Base-by-base conservation (phyloP, 2,888 invertebrate species). In the Tanaodytes sp. region DNA sequence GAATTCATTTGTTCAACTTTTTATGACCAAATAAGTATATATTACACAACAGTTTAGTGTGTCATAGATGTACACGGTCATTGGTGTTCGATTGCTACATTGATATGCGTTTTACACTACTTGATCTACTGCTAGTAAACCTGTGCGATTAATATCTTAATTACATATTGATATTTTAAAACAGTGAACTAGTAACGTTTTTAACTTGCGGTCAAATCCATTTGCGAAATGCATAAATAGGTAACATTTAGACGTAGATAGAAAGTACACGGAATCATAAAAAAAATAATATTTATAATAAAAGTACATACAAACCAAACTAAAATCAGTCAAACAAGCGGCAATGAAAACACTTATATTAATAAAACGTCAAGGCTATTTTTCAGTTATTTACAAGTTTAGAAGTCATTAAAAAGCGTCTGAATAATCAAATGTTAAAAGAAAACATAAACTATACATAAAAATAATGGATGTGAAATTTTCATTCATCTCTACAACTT, bases 131-230 rank as follows among this genome's bases (percentile, higher is more conserved):
- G 49, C 48, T 63, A 62, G 40, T 49, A 48, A 48, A 62, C 9
- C 57, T 64, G 64, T 57, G 64, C 58, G 46, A 52, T 58, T 57
- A 58, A 39, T 51, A 9, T 45, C 33, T 57, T 43, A 57, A 19
- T 49, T 58, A 39, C 8, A 58, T 65, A 52, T 52, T 58, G 54
- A 64, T 64, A 57, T 49, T 58, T 52, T 16, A 37, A 57, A 58
- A 65, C 58, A 40, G 45, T 59, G 15, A 58, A 40, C 52, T 51
- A 12, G 30, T 58, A 65, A 65, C 45, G 52, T 27, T 36, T 45
- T 49, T 45, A 39, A 43, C 8, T 57, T 58, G 23, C 46, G 16
- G 48, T 59, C 65, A 66, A 66, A 59, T 59, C 48, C 54, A 4
- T 59, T 54, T 33, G 52, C 58, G 46, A 51, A 31, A 51, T 33